A percentile compares a stretch with the other conserved stretches of the same genome.
Conservation (phyloP, 2,888 invertebrate species). For the Sinhomidia bicolor region DNA sequence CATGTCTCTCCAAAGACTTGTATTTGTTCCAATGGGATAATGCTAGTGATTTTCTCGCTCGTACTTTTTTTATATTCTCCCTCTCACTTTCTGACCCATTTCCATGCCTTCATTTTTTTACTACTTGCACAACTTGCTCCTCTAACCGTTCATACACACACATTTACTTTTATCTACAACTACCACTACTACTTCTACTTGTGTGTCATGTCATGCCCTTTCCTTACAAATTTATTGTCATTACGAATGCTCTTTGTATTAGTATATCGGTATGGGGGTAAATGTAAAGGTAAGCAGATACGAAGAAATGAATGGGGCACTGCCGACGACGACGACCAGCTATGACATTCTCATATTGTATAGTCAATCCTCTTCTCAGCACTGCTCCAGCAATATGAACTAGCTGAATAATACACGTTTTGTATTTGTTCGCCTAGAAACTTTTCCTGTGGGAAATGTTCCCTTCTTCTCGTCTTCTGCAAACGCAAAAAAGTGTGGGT, state of each 20-base stretch:
- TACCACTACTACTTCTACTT: not conserved
- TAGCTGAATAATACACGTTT: conserved; percentile 46
- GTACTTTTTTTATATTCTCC: conserved; percentile 34
- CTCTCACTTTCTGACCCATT: conserved; percentile 22
- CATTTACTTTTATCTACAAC: not conserved
- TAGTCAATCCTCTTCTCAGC: conserved; percentile 37
- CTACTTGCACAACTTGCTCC: not conserved
- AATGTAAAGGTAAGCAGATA: not conserved
- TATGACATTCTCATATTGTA: not conserved
- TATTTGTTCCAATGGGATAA: conserved; percentile 45
- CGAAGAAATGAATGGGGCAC: not conserved
- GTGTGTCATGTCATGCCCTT: conserved; percentile 30
- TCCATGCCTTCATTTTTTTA: conserved; percentile 29
- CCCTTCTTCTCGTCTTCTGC: not conserved
- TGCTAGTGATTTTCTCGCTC: conserved; percentile 51
- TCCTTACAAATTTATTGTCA: conserved; percentile 61
- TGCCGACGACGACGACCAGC: no score
- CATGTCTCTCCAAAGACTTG: conserved; percentile 52
- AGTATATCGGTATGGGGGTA: not conserved
- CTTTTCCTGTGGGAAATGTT: conserved; percentile 48
- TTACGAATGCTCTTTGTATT: conserved; percentile 50
- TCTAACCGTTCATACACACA: not conserved
- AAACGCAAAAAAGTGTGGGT: conserved; percentile 3
- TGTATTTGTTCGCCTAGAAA: conserved; percentile 41
- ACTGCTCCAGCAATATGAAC: conserved; percentile 28